A percentile compares a stretch with the other conserved stretches of the same genome.
phyloP scores from a whole-genome alignment of 2,797 vertebrate genomes.

The Thaleichthys pacificus region DNA sequence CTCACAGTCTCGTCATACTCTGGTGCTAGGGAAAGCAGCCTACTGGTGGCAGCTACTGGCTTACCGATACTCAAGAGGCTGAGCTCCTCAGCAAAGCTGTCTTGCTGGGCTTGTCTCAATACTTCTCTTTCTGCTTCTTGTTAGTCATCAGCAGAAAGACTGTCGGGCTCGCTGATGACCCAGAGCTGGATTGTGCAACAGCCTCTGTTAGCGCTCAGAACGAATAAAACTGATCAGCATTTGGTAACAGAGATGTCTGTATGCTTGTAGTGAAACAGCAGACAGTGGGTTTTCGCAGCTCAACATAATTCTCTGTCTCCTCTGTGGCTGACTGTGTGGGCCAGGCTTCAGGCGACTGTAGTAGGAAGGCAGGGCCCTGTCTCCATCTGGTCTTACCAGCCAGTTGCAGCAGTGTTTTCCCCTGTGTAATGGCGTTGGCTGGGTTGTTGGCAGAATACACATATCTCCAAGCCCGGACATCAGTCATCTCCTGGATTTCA shows the following conservation, averaged over 20 bases:
- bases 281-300: no score
- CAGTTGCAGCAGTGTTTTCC: conserved; percentile 5
- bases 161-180: background rate
- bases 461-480: background rate
- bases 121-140: background rate
- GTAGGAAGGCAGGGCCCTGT: conserved; percentile 14
- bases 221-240: no score
- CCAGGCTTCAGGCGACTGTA: background rate
- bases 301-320: no score
- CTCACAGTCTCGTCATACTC: background rate
- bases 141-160: background rate
- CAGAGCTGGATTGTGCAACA: background rate
- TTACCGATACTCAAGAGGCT: background rate
- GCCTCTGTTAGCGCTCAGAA: no score
- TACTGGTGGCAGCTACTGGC: background rate
- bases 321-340: background rate
- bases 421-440: background rate
- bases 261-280: no score
- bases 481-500: conserved; percentile 12
- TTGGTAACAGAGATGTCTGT: no score
- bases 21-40: conserved; percentile 6
- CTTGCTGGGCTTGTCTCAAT: background rate
- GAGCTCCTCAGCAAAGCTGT: conserved; percentile 9
- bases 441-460: conserved; percentile 2
- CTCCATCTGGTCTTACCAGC: background rate